phyloP scores from a whole-genome alignment of 2,797 vertebrate species.

The Enteromius unitaeniatus region DNA sequence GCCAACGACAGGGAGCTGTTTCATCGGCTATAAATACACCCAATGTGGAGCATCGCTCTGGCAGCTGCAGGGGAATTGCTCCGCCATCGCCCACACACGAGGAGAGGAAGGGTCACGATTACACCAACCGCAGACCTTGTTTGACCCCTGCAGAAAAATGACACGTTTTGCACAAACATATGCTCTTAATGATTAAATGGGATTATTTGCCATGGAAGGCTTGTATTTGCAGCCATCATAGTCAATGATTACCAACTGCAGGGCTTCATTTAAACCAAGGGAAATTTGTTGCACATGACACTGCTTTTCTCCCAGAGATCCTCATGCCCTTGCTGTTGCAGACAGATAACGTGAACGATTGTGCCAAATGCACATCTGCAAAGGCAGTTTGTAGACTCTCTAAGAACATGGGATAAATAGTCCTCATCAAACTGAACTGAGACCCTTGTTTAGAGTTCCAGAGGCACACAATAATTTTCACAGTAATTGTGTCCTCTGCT shows the following conservation, averaged over 20 bases:
- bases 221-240: constrained; percentile 14
- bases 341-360: background rate
- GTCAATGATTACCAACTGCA: constrained; percentile 38
- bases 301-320: background rate
- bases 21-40: constrained; percentile 56
- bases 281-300: constrained; percentile 20
- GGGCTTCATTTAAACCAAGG: constrained; percentile 27
- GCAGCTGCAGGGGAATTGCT: constrained; percentile 43
- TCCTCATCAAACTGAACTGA: background rate
- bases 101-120: constrained; percentile 46
- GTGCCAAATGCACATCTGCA: constrained; percentile 27
- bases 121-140: constrained; percentile 32
- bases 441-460: constrained; percentile 16
- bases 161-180: constrained; percentile 25
- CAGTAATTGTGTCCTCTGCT: constrained; percentile 4
- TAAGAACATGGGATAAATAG: background rate
- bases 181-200: constrained; percentile 17
- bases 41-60: constrained; percentile 50
- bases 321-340: background rate
- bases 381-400: constrained; percentile 8
- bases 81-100: constrained; percentile 18
- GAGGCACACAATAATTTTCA: background rate
- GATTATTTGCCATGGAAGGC: constrained; percentile 2
- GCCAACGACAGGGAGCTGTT: constrained; percentile 39
- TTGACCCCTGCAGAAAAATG: constrained; percentile 42